A percentile compares a stretch with the other conserved stretches of the same genome.
Conservation (phyloP, 2,113 vertebrate genomes). For the Calidris pygmaea region DNA sequence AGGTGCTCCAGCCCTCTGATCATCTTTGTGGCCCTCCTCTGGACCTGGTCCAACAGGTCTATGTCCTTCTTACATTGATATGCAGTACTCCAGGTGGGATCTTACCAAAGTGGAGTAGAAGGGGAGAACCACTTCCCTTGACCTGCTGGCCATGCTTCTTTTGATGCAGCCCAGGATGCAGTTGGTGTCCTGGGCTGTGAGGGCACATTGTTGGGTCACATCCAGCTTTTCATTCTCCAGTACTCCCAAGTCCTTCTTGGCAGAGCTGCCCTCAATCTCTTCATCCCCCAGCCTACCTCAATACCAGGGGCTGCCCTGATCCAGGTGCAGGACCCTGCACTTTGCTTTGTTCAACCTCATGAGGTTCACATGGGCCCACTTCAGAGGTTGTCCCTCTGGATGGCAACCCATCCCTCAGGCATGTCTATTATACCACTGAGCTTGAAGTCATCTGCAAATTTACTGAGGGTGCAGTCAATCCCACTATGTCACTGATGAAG, state of each 20-base stretch:
- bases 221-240: not conserved
- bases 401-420: not conserved
- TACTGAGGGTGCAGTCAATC: not conserved
- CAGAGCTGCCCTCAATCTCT: not conserved
- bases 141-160: not conserved
- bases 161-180: not conserved
- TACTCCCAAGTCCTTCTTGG: not conserved
- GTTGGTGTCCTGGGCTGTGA: not conserved
- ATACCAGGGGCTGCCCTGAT: rapidly evolving
- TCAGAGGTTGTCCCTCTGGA: not conserved
- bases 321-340: not conserved
- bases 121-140: not conserved
- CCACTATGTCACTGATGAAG: not conserved
- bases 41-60: not conserved
- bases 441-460: not conserved
- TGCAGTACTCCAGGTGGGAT: not conserved
- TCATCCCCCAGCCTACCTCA: not conserved
- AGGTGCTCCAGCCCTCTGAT: not conserved
- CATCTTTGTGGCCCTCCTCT: not conserved
- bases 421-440: rapidly evolving
- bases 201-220: rapidly evolving
- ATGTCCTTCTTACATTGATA: not conserved
- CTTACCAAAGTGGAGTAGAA: not conserved
- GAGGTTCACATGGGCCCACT: not conserved
- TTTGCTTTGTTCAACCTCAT: not conserved